Base-by-base conservation (phyloP, 2,888 invertebrate genomes). In the Nineta flava region DNA sequence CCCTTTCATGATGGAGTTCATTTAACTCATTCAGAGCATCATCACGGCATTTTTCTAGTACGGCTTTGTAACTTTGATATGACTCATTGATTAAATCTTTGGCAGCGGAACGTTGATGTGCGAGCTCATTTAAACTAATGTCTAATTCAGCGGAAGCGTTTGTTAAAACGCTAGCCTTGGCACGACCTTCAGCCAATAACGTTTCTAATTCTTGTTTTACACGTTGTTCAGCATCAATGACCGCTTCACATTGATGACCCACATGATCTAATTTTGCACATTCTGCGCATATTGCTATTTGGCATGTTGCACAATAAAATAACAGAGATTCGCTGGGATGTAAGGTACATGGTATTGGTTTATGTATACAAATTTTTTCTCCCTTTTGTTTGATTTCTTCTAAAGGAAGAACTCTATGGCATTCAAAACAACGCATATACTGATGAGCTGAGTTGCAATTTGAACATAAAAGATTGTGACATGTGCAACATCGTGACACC, bases 381-480 rank as follows among this genome's bases (percentile, higher is more conserved):
- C 82, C 82, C 32, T 72, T 69, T 55, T 83, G 83, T 59, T 83
- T 80, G 63, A 92, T 73, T 57, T 91, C 90, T 60, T 92, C 92
- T 62, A 94, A 82, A 42, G 86, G 83, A 48, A 92, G 81, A 38
- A 93, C 93, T 66, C 85, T 78, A 66, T 96, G 95, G 60, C 88
- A 90, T 67, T 95, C 94, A 65, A 96, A 96, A 71, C 94, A 93
- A 57, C 92, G 79, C 95, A 95, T 95, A 63, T 87, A 93, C 66
- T 91, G 87, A 67, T 96, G 95, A 51, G 95, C 95, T 40, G 90
- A 87, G 61, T 92, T 91, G 71, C 95, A 96, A 64, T 91, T 88
- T 54, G 85, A 81, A 69, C 95, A 95, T 47, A 96, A 73, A 65
- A 93, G 87, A 67, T 91, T 91, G 61, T 91, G 88, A 70, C 95